These are phyloP conservation scores for Hippocampus zosterae DNA, from an alignment of 2,113 vertebrate species.

Conservation along the genomic window DNA sequence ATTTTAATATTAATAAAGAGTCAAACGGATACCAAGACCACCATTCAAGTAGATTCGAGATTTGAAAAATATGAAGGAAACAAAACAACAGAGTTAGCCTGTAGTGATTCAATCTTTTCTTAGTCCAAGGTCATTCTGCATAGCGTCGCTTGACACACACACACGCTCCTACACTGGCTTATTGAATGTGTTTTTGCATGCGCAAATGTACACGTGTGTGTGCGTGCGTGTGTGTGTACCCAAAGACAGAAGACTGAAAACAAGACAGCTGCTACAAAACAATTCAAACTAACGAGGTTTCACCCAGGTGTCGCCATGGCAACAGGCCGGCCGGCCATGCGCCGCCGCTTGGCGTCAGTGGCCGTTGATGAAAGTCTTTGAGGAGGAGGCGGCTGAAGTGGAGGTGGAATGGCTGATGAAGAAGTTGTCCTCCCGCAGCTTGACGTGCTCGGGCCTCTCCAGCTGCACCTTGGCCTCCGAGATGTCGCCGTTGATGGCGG, in stretches of 20 bases:
- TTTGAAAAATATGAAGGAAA: background rate
- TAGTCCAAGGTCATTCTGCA: background rate
- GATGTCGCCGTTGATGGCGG: constrained; percentile 87
- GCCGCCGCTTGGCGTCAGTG: constrained; percentile 60
- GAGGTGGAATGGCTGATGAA: constrained; percentile 66
- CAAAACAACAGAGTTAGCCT: background rate
- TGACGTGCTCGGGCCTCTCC: constrained; percentile 84
- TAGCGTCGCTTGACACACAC: background rate
- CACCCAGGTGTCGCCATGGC: constrained; percentile 8
- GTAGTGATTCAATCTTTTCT: background rate
- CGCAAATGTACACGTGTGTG: background rate
- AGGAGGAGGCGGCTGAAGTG: constrained; percentile 7
- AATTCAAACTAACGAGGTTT: background rate
- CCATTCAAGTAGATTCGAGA: background rate
- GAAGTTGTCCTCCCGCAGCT: constrained; percentile 86
- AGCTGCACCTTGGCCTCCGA: constrained; percentile 83
- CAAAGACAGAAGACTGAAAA: background rate
- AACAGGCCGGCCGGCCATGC: background rate
- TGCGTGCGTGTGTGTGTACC: background rate
- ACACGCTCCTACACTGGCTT: background rate
- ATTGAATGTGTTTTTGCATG: constrained; percentile 3
- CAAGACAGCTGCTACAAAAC: background rate
- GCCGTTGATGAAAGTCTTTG: constrained; percentile 76
- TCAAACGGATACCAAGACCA: background rate
- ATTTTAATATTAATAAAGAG: too few relatives aligned